Evolutionary conservation across 2,797 vertebrate species (phyloP).

Genomic region (Lophotriccus pileatus): DNA sequence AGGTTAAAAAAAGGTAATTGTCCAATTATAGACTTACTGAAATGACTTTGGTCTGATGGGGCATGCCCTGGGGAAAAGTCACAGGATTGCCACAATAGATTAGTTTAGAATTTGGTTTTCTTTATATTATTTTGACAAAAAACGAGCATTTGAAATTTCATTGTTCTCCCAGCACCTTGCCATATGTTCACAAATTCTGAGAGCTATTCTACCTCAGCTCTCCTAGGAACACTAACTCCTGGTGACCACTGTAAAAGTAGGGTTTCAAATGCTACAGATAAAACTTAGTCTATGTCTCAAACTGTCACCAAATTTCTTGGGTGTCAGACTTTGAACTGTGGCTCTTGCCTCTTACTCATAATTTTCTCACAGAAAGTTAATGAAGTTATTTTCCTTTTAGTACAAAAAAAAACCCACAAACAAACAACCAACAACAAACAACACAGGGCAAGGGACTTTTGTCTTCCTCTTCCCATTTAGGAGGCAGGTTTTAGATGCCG

Average conservation of each 20-base stretch:
- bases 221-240: background rate
- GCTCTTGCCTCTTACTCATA: background rate
- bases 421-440: too few relatives aligned
- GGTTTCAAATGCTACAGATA: background rate
- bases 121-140: slow-evolving; percentile 3
- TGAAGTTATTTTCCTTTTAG: background rate
- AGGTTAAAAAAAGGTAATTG: slow-evolving; percentile 50
- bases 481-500: background rate
- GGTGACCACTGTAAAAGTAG: background rate
- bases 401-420: background rate
- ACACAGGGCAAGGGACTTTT: accelerated
- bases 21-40: slow-evolving; percentile 60
- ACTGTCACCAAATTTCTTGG: background rate
- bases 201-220: background rate
- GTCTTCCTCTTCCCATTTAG: background rate
- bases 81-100: background rate
- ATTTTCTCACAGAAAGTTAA: background rate
- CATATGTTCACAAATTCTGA: background rate
- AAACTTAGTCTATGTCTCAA: background rate
- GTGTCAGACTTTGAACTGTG: background rate
- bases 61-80: slow-evolving; percentile 1
- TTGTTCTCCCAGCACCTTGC: background rate
- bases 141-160: background rate
- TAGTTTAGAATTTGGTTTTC: background rate
- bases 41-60: slow-evolving; percentile 36